phyloP scores from a whole-genome alignment of 2,888 invertebrate species.

The Eudasyphora cyanicolor region DNA sequence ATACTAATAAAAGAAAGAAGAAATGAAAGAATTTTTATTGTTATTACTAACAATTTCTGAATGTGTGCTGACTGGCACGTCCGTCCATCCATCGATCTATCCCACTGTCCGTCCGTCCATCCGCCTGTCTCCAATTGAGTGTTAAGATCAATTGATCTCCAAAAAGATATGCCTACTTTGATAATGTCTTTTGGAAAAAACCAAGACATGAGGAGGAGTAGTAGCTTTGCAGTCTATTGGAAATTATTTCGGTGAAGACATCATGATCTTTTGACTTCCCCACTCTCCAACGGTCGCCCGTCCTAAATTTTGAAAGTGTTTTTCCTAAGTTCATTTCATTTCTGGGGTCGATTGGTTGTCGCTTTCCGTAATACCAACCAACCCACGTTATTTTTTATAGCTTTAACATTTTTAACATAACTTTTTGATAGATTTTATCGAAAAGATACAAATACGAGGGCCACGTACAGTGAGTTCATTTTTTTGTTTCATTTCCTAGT shows the following conservation, averaged over 20 bases:
- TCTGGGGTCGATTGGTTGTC: not conserved
- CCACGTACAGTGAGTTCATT: not conserved
- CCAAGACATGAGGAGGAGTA: not conserved
- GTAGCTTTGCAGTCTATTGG: not conserved
- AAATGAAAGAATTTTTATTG: conserved; percentile 11
- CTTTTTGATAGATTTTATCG: conserved; percentile 45
- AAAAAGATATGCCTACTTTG: not conserved
- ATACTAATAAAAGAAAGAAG: not conserved
- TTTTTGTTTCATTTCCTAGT: too few relatives aligned
- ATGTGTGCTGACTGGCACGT: not conserved
- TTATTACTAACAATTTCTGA: not conserved
- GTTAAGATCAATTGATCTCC: conserved; percentile 18
- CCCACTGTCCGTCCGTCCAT: not conserved
- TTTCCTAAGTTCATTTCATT: not conserved
- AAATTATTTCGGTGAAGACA: conserved; percentile 1
- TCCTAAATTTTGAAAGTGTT: not conserved
- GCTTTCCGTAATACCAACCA: conserved; percentile 7
- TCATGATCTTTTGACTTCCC: not conserved
- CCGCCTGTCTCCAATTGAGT: not conserved
- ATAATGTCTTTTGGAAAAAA: not conserved
- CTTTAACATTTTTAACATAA: conserved; percentile 47
- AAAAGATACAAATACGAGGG: conserved; percentile 39
- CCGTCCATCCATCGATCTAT: not conserved
- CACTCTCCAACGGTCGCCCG: not conserved
- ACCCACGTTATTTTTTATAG: conserved; percentile 46